Conservation (phyloP, 2,113 vertebrate genomes). For the Riparia riparia region DNA sequence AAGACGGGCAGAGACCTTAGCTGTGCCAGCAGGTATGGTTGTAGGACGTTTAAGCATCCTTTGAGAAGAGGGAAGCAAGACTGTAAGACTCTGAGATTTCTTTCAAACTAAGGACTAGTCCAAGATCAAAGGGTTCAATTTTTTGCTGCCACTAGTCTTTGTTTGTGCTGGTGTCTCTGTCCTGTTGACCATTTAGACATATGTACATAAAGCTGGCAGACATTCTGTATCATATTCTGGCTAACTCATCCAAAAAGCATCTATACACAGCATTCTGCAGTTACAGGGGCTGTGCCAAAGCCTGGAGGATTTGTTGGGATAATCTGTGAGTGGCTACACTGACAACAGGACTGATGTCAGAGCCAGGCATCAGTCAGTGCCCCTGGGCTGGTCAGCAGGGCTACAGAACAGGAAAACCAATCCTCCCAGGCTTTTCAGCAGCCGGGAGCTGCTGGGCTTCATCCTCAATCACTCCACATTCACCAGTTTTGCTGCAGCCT, state of each 20-base stretch:
- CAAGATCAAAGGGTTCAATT: not conserved
- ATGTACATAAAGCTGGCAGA: not conserved
- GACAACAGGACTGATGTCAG: not conserved
- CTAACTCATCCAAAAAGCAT: not conserved
- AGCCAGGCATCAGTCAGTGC: not conserved
- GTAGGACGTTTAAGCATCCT: not conserved
- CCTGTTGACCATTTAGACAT: not conserved
- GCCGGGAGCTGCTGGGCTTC: not conserved
- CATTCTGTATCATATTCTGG: not conserved
- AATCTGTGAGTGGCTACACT: not conserved
- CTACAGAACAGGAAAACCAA: not conserved
- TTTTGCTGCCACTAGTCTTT: not conserved
- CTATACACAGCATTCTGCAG: fast-evolving
- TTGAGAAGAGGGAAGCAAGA: not conserved
- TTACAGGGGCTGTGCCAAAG: not conserved
- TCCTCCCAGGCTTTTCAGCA: not conserved
- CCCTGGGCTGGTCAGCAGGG: not conserved
- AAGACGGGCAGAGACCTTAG: not conserved
- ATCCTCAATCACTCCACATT: fast-evolving
- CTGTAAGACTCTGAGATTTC: not conserved
- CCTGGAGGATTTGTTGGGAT: not conserved
- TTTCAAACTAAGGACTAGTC: not conserved
- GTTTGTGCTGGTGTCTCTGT: not conserved
- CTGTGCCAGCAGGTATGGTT: not conserved
- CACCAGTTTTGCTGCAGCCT: not conserved